Evolutionary conservation across 2,888 invertebrate genomes (phyloP), one percentile per base, ranked within the genome.

Genomic region (Scaptomyza cyrtandrae): DNA sequence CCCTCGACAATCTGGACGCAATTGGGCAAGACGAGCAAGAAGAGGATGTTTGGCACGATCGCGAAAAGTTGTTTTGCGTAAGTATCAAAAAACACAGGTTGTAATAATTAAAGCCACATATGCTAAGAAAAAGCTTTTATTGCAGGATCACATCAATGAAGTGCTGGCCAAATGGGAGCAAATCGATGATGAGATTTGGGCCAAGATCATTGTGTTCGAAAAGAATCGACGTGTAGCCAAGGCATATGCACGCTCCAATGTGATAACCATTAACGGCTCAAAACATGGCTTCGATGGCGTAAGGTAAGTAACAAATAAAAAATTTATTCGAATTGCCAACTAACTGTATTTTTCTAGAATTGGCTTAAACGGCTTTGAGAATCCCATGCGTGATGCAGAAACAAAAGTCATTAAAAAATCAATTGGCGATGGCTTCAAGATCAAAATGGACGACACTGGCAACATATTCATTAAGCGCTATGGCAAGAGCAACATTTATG

Each of bases 131-230:
- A 6, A 13, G 14, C 43, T 54, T 9, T 11, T 6, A 14, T 45
- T 93, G 64, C 93, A 98, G 98, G 98, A 98, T 93, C 98, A 98
- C 93, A 97, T 98, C 92, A 97, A 97, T 92, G 98, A 98, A 94
- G 98, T 98, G 53, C 93, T 98, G 89, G 96, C 97, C 92, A 98
- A 98, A 93, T 98, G 98, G 97, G 97, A 97, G 86, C 97, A 97
- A 93, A 97, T 99, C 84, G 98, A 99, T 91, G 98, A 98, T 91
- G 98, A 98, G 93, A 98, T 98, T 87, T 99, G 99, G 99, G 98
- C 98, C 71, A 99, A 99, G 94, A 96, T 99, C 75, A 97, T 99
- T 90, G 98, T 98, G 71, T 96, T 99, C 92, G 99, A 99, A 92
- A 95, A 97, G 91, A 98, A 98, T 92, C 94, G 98, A 81, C 95